A percentile compares a stretch with the other conserved stretches of the same genome.
Evolutionary conservation across 2,113 vertebrate genomes (phyloP).

Genomic region (Lathamus discolor): DNA sequence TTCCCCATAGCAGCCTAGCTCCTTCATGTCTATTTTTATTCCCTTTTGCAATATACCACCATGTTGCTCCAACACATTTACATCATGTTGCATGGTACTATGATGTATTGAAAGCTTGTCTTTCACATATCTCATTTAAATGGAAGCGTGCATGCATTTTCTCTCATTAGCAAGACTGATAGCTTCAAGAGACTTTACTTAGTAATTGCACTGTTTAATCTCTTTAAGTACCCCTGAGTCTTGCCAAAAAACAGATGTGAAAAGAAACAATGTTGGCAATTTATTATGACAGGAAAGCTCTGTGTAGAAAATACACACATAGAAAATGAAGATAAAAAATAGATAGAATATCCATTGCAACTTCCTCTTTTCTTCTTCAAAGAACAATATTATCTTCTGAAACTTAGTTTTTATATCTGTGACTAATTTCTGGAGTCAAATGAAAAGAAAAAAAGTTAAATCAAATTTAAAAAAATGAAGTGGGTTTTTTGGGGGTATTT

Average conservation of each 20-base stretch:
- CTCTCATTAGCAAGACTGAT: not conserved
- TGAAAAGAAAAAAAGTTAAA: not conserved
- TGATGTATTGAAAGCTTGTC: not conserved
- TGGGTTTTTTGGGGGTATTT: too few species aligned
- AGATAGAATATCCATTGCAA: not conserved
- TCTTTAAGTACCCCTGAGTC: not conserved
- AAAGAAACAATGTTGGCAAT: not conserved
- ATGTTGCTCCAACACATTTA: not conserved
- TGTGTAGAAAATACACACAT: not conserved
- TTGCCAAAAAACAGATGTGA: not conserved
- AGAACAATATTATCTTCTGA: not conserved
- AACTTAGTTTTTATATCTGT: not conserved
- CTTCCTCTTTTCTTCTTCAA: not conserved
- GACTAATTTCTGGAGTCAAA: not conserved
- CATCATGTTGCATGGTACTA: not conserved
- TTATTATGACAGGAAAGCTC: not conserved
- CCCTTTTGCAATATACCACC: not conserved
- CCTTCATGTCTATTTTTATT: not conserved
- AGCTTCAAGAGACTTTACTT: not conserved
- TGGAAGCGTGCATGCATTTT: not conserved
- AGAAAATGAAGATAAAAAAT: not conserved
- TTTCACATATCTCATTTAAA: not conserved
- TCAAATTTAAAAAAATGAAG: not conserved
- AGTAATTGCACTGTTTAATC: not conserved
- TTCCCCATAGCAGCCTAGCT: not conserved